phyloP scores from a whole-genome alignment of 2,113 vertebrate genomes.

The Crotophaga sulcirostris region DNA sequence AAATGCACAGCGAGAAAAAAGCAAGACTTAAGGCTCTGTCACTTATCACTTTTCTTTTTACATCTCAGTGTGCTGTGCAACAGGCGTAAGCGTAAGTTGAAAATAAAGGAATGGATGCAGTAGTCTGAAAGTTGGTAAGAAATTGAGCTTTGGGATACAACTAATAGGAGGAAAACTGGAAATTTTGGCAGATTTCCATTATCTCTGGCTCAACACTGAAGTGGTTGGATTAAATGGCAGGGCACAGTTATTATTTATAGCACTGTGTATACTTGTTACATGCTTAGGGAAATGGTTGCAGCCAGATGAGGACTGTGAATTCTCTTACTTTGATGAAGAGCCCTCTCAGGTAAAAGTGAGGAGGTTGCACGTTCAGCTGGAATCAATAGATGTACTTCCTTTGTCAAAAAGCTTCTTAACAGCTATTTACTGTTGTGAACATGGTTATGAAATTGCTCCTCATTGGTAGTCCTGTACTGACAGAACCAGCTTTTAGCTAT shows the following conservation, averaged over 20 bases:
- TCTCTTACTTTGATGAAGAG: neutral
- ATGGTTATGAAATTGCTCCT: neutral
- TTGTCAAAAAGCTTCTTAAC: neutral
- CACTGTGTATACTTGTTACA: neutral
- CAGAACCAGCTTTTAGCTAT: neutral
- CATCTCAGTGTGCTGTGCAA: neutral
- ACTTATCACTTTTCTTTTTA: neutral
- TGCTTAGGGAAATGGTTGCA: neutral
- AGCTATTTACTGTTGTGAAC: neutral
- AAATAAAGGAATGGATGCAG: neutral
- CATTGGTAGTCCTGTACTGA: neutral
- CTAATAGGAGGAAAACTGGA: neutral
- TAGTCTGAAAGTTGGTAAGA: neutral
- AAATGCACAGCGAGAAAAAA: neutral
- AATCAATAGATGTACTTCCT: neutral
- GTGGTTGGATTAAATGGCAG: constrained; percentile 10
- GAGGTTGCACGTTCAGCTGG: rapidly evolving
- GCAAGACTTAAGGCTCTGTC: neutral
- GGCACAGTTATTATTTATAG: constrained; percentile 34
- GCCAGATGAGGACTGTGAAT: neutral
- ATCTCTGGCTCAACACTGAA: neutral
- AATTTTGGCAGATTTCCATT: neutral
- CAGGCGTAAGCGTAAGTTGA: neutral
- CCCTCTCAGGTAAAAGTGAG: neutral
- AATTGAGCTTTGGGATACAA: neutral